Conservation (phyloP, 2,797 vertebrate genomes). For the Orestias chungarensis region DNA sequence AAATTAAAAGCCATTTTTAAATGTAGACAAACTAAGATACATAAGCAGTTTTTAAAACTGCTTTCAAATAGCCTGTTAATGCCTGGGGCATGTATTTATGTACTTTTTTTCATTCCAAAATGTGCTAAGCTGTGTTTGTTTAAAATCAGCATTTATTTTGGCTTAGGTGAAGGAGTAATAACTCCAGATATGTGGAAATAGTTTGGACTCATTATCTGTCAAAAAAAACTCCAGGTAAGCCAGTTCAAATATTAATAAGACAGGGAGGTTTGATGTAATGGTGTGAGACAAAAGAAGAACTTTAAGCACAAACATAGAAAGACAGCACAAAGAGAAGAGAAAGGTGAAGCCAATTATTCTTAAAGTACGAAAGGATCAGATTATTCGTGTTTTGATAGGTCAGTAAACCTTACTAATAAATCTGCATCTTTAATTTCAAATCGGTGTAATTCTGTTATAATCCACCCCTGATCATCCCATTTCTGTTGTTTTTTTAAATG, state of each 20-base stretch:
- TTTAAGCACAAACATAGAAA: background rate
- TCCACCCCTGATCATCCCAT: background rate
- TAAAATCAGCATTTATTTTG: background rate
- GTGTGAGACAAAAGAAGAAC: background rate
- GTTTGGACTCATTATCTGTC: background rate
- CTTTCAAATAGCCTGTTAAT: background rate
- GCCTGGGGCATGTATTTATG: background rate
- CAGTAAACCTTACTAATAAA: background rate
- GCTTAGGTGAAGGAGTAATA: background rate
- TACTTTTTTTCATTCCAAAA: no score
- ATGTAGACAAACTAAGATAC: background rate
- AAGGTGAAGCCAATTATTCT: background rate
- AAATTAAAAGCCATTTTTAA: background rate
- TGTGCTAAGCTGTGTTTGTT: no score
- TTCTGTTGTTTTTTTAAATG: background rate
- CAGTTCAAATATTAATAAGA: background rate
- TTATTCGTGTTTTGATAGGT: background rate
- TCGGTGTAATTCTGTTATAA: slow-evolving; percentile 5
- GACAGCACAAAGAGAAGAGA: background rate
- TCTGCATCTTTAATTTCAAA: slow-evolving; percentile 6
- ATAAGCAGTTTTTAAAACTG: background rate
- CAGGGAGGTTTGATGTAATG: background rate
- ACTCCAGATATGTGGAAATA: background rate
- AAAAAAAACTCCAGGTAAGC: background rate
- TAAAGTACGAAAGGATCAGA: background rate